Base-by-base conservation (phyloP, 1,140 invertebrate species). In the Amphibalanus amphitrite region DNA sequence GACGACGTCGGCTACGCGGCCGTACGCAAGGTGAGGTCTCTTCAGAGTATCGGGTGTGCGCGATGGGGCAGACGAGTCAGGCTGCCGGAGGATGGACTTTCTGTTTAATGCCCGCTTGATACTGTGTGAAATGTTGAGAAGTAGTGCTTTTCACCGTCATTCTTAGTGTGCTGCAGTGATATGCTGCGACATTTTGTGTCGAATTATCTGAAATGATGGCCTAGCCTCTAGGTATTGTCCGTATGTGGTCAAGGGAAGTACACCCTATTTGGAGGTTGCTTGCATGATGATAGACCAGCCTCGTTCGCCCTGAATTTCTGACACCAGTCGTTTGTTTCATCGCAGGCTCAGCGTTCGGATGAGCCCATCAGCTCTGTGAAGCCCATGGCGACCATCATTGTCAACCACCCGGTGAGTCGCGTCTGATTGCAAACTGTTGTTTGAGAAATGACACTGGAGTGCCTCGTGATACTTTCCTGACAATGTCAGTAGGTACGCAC, bases 1-100 rank as follows among this genome's bases (percentile, higher is more conserved):
- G 90, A 95, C 77, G 93, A 96, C 82, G 92, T 95, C 79, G 90
- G 90, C 73, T 95, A 89, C 80, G 86, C 90, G 25, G 86, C 86
- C 65, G 82, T 95, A 3, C 79, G 79, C 13, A 59, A 59, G 47
- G 47, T 59, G 47, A 13, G 13, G 47, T 59, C 47, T 25, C 47
- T 59, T n/a, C n/a, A n/a, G n/a, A n/a, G n/a, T n/a, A n/a, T n/a
- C n/a, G n/a, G n/a, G n/a, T n/a, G n/a, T n/a, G n/a, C n/a, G n/a
- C n/a, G n/a, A n/a, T n/a, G n/a, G n/a, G n/a, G n/a, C n/a, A n/a
- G n/a, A n/a, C n/a, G n/a, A n/a, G n/a, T n/a, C n/a, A n/a, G n/a
- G n/a, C n/a, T n/a, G n/a, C n/a, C n/a, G n/a, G n/a, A n/a, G n/a
- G n/a, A n/a, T n/a, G n/a, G n/a, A n/a, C 47, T 59, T 25, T 59